These are phyloP conservation scores for Propsilocerus akamusi DNA, from an alignment of 1,140 invertebrate species.

Conservation along the genomic window DNA sequence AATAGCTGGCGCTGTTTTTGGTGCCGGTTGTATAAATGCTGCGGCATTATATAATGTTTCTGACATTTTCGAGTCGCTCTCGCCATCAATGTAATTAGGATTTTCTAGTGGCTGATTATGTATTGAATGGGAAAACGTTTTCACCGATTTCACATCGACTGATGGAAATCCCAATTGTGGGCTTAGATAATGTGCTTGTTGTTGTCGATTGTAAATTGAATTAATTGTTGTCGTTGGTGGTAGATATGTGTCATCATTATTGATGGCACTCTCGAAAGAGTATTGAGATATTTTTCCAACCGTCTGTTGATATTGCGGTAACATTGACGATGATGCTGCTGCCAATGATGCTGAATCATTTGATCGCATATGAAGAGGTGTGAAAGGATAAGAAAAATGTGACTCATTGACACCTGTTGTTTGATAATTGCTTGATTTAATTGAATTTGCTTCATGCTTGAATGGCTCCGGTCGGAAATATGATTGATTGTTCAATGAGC, in stretches of 20 bases:
- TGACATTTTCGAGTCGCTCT: neutral
- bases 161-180: neutral
- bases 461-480: neutral
- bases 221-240: conserved; percentile 1
- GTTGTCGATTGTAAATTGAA: conserved; percentile 1
- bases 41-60: neutral
- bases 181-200: too few species aligned
- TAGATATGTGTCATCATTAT: neutral
- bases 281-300: neutral
- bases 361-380: neutral
- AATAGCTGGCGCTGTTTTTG: neutral
- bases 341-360: neutral
- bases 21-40: neutral
- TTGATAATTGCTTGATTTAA: neutral
- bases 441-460: neutral
- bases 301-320: neutral
- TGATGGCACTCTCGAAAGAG: neutral
- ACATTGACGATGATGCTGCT: neutral
- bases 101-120: conserved; percentile 1
- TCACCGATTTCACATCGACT: neutral
- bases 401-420: neutral
- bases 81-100: neutral
- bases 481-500: neutral
- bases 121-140: neutral
- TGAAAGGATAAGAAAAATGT: neutral